Conservation (phyloP, 2,113 vertebrate species). For the Mesocricetus auratus region DNA sequence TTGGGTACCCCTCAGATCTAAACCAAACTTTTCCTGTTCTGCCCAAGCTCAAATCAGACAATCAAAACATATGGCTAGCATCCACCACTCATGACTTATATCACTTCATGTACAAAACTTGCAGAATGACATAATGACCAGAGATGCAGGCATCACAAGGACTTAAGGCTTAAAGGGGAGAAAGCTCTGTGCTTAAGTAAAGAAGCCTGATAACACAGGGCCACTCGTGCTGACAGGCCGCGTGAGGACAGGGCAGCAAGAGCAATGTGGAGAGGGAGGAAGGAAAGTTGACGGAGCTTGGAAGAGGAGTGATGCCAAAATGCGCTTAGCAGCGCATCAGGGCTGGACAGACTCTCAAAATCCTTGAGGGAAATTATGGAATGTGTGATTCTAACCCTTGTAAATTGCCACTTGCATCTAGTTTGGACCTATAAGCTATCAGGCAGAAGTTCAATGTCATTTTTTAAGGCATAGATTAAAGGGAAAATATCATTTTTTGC, state of each 20-base stretch:
- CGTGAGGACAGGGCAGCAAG: neutral
- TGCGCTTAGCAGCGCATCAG: neutral
- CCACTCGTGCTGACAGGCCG: neutral
- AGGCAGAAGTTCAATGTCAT: neutral
- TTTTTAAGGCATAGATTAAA: neutral
- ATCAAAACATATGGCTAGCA: neutral
- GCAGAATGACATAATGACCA: constrained; percentile 1
- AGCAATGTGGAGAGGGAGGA: neutral
- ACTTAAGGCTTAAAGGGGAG: neutral
- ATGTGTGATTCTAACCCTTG: neutral
- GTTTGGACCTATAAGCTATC: neutral
- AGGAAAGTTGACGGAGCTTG: neutral
- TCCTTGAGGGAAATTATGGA: neutral
- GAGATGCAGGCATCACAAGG: neutral
- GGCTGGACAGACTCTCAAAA: neutral
- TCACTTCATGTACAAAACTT: neutral
- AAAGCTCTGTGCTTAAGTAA: neutral
- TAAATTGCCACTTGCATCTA: constrained; percentile 21
- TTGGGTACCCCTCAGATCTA: neutral
- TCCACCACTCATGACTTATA: no score
- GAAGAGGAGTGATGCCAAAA: constrained; percentile 38
- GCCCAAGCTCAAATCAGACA: constrained; percentile 12
- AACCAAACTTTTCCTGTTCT: neutral
- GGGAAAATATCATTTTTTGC: neutral
- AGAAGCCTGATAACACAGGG: neutral